Conservation (phyloP, 2,797 vertebrate genomes). For the Acrossocheilus fasciatus region DNA sequence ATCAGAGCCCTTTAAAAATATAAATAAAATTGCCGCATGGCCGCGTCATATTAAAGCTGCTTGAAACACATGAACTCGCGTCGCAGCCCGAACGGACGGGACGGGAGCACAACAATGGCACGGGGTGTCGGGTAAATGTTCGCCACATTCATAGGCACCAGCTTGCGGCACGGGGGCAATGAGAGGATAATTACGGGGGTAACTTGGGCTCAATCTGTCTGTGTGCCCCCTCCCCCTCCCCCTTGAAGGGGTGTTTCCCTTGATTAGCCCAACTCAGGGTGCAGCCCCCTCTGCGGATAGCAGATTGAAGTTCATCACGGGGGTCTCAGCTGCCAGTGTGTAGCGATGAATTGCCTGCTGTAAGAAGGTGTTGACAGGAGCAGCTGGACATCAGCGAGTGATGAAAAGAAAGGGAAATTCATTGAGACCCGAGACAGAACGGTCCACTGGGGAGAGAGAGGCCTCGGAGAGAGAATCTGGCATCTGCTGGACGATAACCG, state of each 20-base stretch:
- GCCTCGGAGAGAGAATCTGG: conserved; percentile 63
- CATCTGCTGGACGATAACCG: conserved; percentile 76
- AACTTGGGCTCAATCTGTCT: conserved; percentile 83
- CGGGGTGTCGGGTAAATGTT: conserved; percentile 74
- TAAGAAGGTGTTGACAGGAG: conserved; percentile 98
- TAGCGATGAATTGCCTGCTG: conserved; percentile 93
- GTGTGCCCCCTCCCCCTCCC: conserved; percentile 74
- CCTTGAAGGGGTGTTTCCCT: conserved; percentile 83
- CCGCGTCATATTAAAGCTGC: conserved; percentile 46
- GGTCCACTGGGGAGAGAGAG: conserved; percentile 78
- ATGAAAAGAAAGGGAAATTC: conserved; percentile 95
- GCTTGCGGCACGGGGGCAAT: conserved; percentile 80
- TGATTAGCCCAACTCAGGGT: conserved; percentile 84
- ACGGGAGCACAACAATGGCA: conserved; percentile 44
- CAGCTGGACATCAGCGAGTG: conserved; percentile 95
- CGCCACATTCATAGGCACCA: conserved; percentile 75
- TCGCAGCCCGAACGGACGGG: conserved; percentile 49
- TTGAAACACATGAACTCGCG: conserved; percentile 37
- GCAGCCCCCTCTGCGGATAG: conserved; percentile 84
- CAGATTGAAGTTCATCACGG: conserved; percentile 91
- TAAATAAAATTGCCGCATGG: conserved; percentile 54
- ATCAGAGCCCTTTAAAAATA: conserved; percentile 75
- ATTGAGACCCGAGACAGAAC: conserved; percentile 87
- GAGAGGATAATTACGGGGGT: conserved; percentile 83
- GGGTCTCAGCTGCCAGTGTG: conserved; percentile 95